Base-by-base conservation (phyloP, 2,113 vertebrate species). In the Gambusia affinis region DNA sequence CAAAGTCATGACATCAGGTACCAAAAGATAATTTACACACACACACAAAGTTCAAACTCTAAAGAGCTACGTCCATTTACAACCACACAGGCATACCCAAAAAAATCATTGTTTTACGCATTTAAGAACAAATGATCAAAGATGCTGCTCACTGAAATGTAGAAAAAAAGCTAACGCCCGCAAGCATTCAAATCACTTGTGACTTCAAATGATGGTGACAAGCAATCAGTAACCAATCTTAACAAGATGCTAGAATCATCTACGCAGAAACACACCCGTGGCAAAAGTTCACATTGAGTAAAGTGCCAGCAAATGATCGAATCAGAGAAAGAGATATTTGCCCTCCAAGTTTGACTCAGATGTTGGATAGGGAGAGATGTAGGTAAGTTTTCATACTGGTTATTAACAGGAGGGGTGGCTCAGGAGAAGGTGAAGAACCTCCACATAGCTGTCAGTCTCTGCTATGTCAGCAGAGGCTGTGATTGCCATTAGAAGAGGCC, bases 261-360 rank as follows among this genome's bases (percentile, higher is more conserved):
- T 70, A 85, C 83, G 83, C 76, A 80, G 75, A 89, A 85, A 81
- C 68, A 91, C 86, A 89, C 86, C 85, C 91, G 89, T 92, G 92
- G 92, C 90, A 92, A 92, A 42, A 92, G 87, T 89, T 92, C 89
- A 90, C 90, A 78, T 85, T 80, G 88, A 92, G 87, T 92, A 92
- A 93, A 93, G 92, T 93, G 91, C 90, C 90, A 92, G 89, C 85
- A 90, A 91, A 90, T 81, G 66, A 91, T 91, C 90, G 85, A 84
- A 82, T 88, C 80, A 73, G 84, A 88, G 88, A 91, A 84, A 85
- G 87, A 92, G 80, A 86, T 31, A 44, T 10, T 57, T 1, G 31
- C 82, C 80, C 79, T 83, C 79, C 75, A 39, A 69, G 81, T 84
- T 73, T 86, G 82, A 80, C 72, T 80, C 73, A 60, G 82, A 66